Evolutionary conservation across 2,888 invertebrate species (phyloP).

Genomic region (Chalcis sispes): DNA sequence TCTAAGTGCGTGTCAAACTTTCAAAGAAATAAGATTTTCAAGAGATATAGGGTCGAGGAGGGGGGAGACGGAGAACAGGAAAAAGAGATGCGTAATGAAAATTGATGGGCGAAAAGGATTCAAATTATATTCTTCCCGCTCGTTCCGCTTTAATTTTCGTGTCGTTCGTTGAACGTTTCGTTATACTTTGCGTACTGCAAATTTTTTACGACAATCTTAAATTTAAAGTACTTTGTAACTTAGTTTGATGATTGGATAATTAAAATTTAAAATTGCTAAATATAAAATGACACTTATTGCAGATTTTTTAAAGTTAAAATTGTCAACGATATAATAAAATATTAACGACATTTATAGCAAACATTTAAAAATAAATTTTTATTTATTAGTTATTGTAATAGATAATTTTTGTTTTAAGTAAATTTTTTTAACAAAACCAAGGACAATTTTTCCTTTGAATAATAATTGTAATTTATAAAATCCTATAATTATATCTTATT

Average conservation of each 20-base stretch:
- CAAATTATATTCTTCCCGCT: background rate
- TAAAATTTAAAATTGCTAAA: background rate
- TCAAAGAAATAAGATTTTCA: constrained; percentile 34
- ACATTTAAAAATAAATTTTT: no score
- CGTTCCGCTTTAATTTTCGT: background rate
- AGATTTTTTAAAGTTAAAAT: no score
- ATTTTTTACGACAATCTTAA: background rate
- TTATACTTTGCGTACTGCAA: background rate
- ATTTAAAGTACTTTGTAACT: background rate
- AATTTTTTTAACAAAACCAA: no score
- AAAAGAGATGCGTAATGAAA: constrained; percentile 33
- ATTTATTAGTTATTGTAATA: no score
- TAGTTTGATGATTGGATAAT: background rate
- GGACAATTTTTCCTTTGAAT: no score
- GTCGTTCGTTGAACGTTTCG: background rate
- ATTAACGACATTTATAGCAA: no score
- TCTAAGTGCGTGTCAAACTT: constrained; percentile 51
- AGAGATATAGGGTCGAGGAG: constrained; percentile 14
- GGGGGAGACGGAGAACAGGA: background rate
- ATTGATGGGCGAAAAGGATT: constrained; percentile 33
- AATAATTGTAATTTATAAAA: no score
- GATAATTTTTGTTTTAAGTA: no score
- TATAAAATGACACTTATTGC: no score
- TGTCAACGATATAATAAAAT: no score
- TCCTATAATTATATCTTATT: no score